A percentile compares a stretch with the other conserved stretches of the same genome.
Evolutionary conservation across 2,888 invertebrate species (phyloP).

Genomic region (Brenthis hecate): DNA sequence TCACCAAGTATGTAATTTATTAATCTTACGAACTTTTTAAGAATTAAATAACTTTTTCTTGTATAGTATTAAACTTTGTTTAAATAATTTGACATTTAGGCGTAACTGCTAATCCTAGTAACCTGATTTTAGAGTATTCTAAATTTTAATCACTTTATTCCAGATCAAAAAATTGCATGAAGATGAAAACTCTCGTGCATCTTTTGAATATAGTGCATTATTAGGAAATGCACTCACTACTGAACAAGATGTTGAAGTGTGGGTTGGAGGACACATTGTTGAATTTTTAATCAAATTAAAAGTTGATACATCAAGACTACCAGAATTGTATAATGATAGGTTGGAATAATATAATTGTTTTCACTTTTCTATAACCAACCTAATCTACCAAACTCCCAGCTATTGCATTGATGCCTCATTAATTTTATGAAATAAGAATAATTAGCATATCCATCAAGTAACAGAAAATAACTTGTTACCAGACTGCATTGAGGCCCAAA

Average conservation of each 20-base stretch:
- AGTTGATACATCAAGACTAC: constrained; percentile 84
- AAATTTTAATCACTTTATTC: neutral
- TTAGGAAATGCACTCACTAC: constrained; percentile 77
- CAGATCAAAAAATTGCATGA: constrained; percentile 75
- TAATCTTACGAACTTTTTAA: neutral
- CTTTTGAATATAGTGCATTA: constrained; percentile 85
- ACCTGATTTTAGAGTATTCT: no score
- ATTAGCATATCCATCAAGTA: no score
- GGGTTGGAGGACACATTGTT: constrained; percentile 82
- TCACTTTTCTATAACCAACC: neutral
- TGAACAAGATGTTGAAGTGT: constrained; percentile 85
- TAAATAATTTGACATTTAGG: no score
- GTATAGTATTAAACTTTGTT: neutral
- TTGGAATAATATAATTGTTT: constrained; percentile 41
- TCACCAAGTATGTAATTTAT: constrained; percentile 78
- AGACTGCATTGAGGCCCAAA: no score
- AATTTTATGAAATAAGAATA: no score
- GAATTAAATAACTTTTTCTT: neutral
- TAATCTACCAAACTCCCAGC: no score
- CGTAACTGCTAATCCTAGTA: no score
- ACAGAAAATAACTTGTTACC: no score
- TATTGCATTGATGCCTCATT: no score
- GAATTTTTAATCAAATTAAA: constrained; percentile 85
- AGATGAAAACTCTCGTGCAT: constrained; percentile 80
- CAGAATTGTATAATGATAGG: constrained; percentile 80